Conservation (phyloP, 2,113 vertebrate genomes). For the Solea solea region DNA sequence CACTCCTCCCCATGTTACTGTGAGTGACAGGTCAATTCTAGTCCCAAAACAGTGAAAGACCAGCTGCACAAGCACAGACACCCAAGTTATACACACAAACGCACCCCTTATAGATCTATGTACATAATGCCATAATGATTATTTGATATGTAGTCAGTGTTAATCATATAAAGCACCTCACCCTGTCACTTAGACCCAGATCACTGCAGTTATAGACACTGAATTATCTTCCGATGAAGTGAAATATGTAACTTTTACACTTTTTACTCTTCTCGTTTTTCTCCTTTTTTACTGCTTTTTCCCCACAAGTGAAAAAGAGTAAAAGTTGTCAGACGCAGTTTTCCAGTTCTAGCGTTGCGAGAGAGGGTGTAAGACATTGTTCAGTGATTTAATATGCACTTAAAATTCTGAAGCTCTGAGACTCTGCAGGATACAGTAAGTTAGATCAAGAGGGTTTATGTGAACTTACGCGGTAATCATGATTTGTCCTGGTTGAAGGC, state of each 20-base stretch:
- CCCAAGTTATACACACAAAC: neutral
- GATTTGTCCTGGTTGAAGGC: neutral
- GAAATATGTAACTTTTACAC: slow-evolving; percentile 16
- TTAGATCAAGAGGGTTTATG: neutral
- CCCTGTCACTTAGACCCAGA: slow-evolving; percentile 51
- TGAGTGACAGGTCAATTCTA: slow-evolving; percentile 73
- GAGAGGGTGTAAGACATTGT: neutral
- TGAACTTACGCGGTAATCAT: neutral
- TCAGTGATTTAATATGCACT: no score
- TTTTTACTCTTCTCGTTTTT: slow-evolving; percentile 5
- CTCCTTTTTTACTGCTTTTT: slow-evolving; percentile 18
- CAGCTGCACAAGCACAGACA: slow-evolving; percentile 17
- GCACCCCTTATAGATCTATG: slow-evolving; percentile 18
- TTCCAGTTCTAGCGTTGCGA: neutral
- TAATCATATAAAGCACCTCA: slow-evolving; percentile 54
- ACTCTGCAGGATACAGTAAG: neutral
- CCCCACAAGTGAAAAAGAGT: neutral
- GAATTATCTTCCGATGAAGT: slow-evolving; percentile 33
- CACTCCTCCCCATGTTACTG: slow-evolving; percentile 53
- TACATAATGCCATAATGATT: slow-evolving; percentile 55
- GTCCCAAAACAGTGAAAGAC: slow-evolving; percentile 38
- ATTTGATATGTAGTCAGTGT: slow-evolving; percentile 56
- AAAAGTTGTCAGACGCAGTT: neutral
- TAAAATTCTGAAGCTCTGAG: no score
- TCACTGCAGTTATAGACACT: slow-evolving; percentile 42